A percentile compares a stretch with the other conserved stretches of the same genome.
These are phyloP conservation scores for Psittacula derbiana DNA, from an alignment of 2,797 vertebrate species.

Conservation along the genomic window DNA sequence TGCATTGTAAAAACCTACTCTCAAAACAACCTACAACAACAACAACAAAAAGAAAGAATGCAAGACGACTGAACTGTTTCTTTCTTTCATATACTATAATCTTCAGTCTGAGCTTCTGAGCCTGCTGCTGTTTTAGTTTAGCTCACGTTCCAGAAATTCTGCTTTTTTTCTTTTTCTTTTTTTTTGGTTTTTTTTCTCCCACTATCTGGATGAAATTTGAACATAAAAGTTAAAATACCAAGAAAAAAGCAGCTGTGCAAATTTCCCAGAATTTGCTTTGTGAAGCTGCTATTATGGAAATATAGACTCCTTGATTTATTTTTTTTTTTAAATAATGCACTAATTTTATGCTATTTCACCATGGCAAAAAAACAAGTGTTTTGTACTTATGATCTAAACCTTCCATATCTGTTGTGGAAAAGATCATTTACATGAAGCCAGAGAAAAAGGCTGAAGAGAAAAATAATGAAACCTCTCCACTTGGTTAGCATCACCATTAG, in stretches of 20 bases:
- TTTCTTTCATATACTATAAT: background rate
- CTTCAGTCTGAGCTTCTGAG: background rate
- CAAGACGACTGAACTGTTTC: background rate
- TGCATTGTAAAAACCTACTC: background rate
- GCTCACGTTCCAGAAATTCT: conserved; percentile 9
- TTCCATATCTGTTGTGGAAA: background rate
- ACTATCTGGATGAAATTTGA: conserved; percentile 47
- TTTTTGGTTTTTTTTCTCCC: background rate
- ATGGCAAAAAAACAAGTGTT: background rate
- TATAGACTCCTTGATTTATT: background rate
- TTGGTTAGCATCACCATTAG: fast-evolving
- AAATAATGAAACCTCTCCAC: background rate
- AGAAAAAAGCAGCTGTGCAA: conserved; percentile 18
- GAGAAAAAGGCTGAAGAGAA: background rate
- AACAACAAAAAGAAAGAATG: background rate
- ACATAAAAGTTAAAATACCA: conserved; percentile 37
- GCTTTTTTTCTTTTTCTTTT: background rate
- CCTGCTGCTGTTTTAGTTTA: conserved; percentile 20
- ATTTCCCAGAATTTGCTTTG: conserved; percentile 41
- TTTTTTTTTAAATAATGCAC: background rate
- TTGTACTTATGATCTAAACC: background rate
- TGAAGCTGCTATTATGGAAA: background rate
- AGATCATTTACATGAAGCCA: background rate
- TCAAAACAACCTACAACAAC: background rate
- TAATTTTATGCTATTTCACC: background rate